Conservation (phyloP, 2,113 vertebrate species). For the Anas platyrhynchos region DNA sequence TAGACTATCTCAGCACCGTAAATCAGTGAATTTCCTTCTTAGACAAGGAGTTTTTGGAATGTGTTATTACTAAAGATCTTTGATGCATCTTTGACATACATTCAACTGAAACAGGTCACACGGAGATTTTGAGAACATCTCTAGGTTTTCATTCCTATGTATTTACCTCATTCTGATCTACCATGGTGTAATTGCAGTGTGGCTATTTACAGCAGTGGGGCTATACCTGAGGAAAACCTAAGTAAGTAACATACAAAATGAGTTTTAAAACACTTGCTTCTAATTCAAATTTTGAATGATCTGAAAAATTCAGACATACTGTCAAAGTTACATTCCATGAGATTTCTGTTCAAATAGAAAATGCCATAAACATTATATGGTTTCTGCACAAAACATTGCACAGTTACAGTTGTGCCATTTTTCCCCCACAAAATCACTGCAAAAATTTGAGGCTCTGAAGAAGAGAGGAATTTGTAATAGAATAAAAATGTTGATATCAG, state of each 20-base stretch:
- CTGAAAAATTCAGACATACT: not conserved
- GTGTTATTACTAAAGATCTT: not conserved
- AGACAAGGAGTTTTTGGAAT: not conserved
- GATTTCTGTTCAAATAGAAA: not conserved
- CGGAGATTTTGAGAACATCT: not conserved
- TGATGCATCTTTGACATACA: not conserved
- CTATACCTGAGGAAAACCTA: not conserved
- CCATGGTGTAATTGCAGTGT: not conserved
- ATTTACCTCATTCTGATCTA: not conserved
- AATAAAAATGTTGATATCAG: not conserved
- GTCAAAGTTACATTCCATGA: not conserved
- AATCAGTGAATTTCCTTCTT: not conserved
- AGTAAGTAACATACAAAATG: not conserved
- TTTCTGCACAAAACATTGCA: not conserved
- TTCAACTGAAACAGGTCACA: not conserved
- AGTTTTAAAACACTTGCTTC: not conserved
- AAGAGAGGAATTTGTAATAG: not conserved
- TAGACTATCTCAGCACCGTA: not conserved
- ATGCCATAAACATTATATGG: not conserved
- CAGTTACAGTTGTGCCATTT: not conserved
- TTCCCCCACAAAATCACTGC: not conserved
- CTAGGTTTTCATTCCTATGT: not conserved
- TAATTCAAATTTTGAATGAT: not conserved
- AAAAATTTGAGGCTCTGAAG: not conserved
- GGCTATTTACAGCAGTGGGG: not conserved